Percentiles rank a stretch among this genome's conserved stretches.
Evolutionary conservation across 2,888 invertebrate genomes (phyloP).

Genomic region (Diadromus collaris): DNA sequence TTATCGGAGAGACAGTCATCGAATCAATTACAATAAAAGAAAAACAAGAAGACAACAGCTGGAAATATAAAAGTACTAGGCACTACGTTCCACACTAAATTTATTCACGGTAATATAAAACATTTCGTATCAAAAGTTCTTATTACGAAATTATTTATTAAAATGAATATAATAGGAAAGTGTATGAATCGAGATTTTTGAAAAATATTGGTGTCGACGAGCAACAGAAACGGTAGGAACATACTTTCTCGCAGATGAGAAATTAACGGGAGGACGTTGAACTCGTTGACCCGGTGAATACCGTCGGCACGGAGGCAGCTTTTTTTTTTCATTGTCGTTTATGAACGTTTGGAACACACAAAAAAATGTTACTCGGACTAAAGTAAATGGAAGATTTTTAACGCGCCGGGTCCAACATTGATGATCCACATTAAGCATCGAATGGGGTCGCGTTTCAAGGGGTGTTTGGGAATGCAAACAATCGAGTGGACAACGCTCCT

Average conservation of each 20-base stretch:
- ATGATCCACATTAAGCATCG: background rate
- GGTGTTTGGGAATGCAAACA: too few relatives aligned
- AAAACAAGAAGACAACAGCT: background rate
- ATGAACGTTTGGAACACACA: background rate
- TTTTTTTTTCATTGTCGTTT: conserved; percentile 7
- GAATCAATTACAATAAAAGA: background rate
- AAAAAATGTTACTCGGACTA: background rate
- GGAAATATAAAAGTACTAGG: background rate
- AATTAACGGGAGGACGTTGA: conserved; percentile 54
- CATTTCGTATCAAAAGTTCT: background rate
- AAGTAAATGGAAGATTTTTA: background rate
- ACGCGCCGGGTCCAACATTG: background rate
- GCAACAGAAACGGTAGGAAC: background rate
- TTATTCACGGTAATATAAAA: background rate
- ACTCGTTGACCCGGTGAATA: conserved; percentile 49
- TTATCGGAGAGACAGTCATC: background rate
- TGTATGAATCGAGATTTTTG: background rate
- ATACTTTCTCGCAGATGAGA: conserved; percentile 31
- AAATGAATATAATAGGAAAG: background rate
- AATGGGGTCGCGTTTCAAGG: too few relatives aligned
- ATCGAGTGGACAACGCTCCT: too few relatives aligned
- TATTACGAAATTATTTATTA: background rate
- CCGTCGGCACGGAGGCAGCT: background rate
- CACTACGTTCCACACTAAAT: background rate
- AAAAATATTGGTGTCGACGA: background rate